Conservation (phyloP, 2,797 vertebrate genomes). For the Potorous gilbertii region DNA sequence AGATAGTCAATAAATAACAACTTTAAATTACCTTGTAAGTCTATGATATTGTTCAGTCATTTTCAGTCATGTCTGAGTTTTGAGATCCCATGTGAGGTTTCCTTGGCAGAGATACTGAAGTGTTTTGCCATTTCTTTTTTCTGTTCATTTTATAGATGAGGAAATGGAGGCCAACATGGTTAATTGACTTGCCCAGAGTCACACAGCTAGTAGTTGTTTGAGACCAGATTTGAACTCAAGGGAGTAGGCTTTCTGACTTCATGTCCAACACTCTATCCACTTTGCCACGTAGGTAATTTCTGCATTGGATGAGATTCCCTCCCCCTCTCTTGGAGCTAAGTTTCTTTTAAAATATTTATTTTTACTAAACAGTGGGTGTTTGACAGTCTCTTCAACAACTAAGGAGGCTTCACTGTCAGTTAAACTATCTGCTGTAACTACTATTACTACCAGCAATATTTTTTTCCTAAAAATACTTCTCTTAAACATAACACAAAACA, state of each 20-base stretch:
- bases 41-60: background rate
- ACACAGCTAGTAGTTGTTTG: too few species aligned
- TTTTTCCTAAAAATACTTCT: background rate
- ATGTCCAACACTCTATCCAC: too few species aligned
- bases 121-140: too few species aligned
- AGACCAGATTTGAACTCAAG: too few species aligned
- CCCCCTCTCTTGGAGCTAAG: background rate
- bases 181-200: too few species aligned
- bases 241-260: too few species aligned
- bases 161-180: too few species aligned
- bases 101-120: too few species aligned
- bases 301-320: background rate
- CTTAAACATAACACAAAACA: background rate
- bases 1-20: background rate
- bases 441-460: background rate
- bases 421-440: background rate
- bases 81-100: too few species aligned
- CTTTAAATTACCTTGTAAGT: background rate
- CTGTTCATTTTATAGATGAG: too few species aligned
- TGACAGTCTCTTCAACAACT: background rate
- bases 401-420: background rate
- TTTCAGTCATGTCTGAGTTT: background rate
- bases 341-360: background rate
- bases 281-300: background rate
- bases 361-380: background rate